Conservation (phyloP, 2,888 invertebrate genomes). For the Agonopterix arenella region DNA sequence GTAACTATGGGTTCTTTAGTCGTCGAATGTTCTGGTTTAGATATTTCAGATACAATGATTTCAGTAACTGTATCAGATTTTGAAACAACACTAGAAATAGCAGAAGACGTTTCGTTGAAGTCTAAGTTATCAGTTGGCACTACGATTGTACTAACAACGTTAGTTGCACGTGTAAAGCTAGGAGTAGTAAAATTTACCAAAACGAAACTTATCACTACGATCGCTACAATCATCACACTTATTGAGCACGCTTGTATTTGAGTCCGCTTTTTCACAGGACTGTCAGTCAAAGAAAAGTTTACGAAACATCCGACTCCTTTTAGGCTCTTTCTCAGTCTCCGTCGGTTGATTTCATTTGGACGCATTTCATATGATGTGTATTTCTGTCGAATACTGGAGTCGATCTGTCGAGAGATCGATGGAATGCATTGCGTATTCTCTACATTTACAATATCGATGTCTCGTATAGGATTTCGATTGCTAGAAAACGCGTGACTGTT, state of each 20-base stretch:
- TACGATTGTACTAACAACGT: constrained; percentile 57
- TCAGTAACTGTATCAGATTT: constrained; percentile 26
- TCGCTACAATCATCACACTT: constrained; percentile 71
- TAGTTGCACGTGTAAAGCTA: constrained; percentile 50
- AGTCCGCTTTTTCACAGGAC: constrained; percentile 62
- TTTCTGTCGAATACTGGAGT: constrained; percentile 56
- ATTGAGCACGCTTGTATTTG: constrained; percentile 74
- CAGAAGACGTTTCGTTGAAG: constrained; percentile 46
- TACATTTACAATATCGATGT: constrained; percentile 20
- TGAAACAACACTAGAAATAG: constrained; percentile 38
- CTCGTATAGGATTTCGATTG: constrained; percentile 22
- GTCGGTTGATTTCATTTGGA: constrained; percentile 35
- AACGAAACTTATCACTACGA: constrained; percentile 68
- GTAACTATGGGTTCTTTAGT: constrained; percentile 27
- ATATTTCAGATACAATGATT: constrained; percentile 21
- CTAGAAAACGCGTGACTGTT: constrained; percentile 22
- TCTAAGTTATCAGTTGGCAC: constrained; percentile 60
- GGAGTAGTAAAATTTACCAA: constrained; percentile 69
- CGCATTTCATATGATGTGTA: constrained; percentile 53
- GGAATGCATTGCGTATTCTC: constrained; percentile 50
- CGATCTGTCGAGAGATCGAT: constrained; percentile 62
- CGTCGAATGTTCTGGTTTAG: constrained; percentile 27
- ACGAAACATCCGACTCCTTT: constrained; percentile 67
- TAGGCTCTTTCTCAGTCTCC: constrained; percentile 63
- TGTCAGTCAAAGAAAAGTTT: constrained; percentile 61